Evolutionary conservation across 2,797 vertebrate genomes (phyloP).

Genomic region (Varecia variegata): DNA sequence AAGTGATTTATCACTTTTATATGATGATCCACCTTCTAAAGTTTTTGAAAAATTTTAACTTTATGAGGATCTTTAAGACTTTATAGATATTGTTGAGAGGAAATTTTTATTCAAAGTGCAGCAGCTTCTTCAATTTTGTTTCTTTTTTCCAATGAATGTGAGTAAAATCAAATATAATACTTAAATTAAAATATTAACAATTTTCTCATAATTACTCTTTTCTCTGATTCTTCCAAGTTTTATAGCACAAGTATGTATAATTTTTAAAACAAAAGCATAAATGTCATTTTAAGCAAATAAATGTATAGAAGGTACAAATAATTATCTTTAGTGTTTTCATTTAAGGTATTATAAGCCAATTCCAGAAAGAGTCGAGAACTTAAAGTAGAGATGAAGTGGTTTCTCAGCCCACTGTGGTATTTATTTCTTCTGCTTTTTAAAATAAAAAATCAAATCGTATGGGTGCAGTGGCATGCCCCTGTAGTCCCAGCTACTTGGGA

Average conservation of each 20-base stretch:
- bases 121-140: not conserved
- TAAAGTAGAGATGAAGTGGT: not conserved
- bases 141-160: not conserved
- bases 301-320: not conserved
- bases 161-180: not conserved
- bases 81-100: not conserved
- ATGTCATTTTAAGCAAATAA: not conserved
- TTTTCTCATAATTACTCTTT: not conserved
- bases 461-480: not conserved
- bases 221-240: not conserved
- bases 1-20: slow-evolving; percentile 29
- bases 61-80: not conserved
- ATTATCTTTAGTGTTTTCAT: not conserved
- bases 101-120: not conserved
- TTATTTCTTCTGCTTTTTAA: not conserved
- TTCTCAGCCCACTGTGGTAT: not conserved
- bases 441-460: not conserved
- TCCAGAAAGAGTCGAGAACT: not conserved
- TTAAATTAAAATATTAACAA: slow-evolving; percentile 15
- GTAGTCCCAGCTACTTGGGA: not conserved
- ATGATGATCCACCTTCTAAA: not conserved
- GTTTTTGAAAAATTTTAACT: not conserved
- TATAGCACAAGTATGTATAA: not conserved
- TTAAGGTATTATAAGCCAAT: not conserved
- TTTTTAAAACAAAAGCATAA: not conserved